Evolutionary conservation across 2,113 vertebrate genomes (phyloP), one percentile per base, ranked within the genome.

Genomic region (Pterocles orientalis): DNA sequence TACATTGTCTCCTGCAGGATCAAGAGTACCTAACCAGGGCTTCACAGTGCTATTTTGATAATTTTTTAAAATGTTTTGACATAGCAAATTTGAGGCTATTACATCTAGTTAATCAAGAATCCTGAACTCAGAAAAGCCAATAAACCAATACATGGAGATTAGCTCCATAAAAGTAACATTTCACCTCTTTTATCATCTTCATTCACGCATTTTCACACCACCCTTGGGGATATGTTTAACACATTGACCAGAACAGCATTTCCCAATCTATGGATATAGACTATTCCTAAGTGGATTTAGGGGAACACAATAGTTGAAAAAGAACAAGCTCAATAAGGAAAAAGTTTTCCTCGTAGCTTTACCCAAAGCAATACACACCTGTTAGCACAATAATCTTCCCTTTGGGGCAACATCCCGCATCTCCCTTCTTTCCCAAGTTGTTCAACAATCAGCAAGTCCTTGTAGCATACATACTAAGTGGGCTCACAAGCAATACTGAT

Each of bases 381-480:
- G 10, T 39, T 41, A 7, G 9, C 56, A 36, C 2, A 56, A 15
- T 21, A 77, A 60, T 16, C 19, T 31, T 14, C 31, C n/a, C 36
- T 88, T 23, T 31, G 17, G 41, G 33, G 25, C 31, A 85, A 85
- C 23, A 54, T 73, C 50, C 54, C 51, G 3, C 17, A 50, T 36
- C 23, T 41, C 25, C 34, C 21, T 70, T 70, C 36, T 64, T 88
- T 86, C 33, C 36, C 6, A 36, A 62, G 31, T 6, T 43, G 31
- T 18, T 61, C 25, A 79, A 31, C 21, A 28, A 43, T 21, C 51
- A 62, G 12, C 28, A 88, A 75, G 47, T 19, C 56, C 66, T 9
- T 0, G 0, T 1, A 65, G 50, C 54, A n/a, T 12, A 72, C 3
- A 29, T 5, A 48, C 16, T 17, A 39, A 54, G 54, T 4, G 11